A percentile compares a stretch with the other conserved stretches of the same genome.
phyloP scores from a whole-genome alignment of 1,140 invertebrate species.

The Helicoverpa zea region DNA sequence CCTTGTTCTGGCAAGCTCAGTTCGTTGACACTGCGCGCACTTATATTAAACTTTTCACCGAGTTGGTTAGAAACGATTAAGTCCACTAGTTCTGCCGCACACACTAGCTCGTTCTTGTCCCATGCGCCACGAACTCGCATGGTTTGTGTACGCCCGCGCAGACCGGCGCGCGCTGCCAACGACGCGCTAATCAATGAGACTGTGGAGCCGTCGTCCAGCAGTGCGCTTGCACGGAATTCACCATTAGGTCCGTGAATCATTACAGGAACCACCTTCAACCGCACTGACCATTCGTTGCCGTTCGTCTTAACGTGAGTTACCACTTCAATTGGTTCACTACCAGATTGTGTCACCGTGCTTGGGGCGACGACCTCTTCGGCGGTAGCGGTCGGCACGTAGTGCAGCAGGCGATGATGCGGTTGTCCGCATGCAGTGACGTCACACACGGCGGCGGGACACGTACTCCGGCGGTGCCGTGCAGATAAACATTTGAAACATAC shows the following conservation, averaged over 20 bases:
- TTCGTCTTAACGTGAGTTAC: conserved; percentile 21
- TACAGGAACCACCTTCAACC: conserved; percentile 54
- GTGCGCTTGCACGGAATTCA: conserved; percentile 17
- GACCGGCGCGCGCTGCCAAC: conserved; percentile 27
- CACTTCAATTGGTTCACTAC: not conserved
- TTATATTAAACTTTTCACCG: conserved; percentile 32
- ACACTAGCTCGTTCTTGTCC: conserved; percentile 46
- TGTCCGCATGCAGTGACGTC: conserved; percentile 54
- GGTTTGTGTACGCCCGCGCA: conserved; percentile 41
- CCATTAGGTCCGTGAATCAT: conserved; percentile 56
- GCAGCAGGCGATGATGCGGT: conserved; percentile 54
- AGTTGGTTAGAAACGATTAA: conserved; percentile 12
- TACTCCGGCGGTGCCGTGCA: no score
- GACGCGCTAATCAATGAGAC: conserved; percentile 48
- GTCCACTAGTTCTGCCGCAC: conserved; percentile 43
- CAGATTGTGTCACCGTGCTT: not conserved
- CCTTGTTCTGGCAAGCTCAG: conserved; percentile 25
- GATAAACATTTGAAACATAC: no score
- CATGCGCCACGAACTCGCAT: conserved; percentile 49
- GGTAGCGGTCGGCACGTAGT: conserved; percentile 20
- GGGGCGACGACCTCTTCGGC: not conserved
- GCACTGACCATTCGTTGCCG: not conserved
- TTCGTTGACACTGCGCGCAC: conserved; percentile 49
- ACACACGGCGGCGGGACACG: no score
- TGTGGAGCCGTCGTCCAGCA: conserved; percentile 57